Conservation (phyloP, 2,113 vertebrate species). For the Sprattus sprattus region DNA sequence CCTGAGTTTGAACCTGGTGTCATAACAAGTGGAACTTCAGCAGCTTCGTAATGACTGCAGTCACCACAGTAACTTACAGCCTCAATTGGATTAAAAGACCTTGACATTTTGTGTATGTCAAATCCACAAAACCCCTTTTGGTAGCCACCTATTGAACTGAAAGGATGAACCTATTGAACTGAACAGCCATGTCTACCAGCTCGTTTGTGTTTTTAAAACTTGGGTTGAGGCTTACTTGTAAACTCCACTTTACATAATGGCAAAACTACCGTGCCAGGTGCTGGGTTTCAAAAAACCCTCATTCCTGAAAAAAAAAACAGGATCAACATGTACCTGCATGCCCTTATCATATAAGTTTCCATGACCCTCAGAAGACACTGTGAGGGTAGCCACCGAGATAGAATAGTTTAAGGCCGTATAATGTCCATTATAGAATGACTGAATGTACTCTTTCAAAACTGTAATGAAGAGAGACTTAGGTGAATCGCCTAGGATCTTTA, state of each 20-base stretch:
- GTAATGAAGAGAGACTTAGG: background rate
- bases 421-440: background rate
- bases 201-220: background rate
- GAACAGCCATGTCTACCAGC: background rate
- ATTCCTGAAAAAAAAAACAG: background rate
- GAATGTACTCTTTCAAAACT: background rate
- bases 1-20: background rate
- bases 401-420: no score
- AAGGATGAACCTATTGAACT: background rate
- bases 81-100: background rate
- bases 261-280: background rate
- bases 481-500: background rate
- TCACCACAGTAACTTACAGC: background rate
- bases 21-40: background rate
- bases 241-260: background rate
- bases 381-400: background rate
- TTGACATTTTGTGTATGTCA: background rate
- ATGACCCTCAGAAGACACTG: background rate
- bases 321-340: background rate
- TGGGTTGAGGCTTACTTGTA: background rate
- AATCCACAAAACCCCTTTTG: background rate
- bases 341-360: background rate
- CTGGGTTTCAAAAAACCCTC: background rate
- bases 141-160: background rate
- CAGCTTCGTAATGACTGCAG: background rate